phyloP scores from a whole-genome alignment of 2,888 invertebrate genomes.

The Clistopyga incitator region DNA sequence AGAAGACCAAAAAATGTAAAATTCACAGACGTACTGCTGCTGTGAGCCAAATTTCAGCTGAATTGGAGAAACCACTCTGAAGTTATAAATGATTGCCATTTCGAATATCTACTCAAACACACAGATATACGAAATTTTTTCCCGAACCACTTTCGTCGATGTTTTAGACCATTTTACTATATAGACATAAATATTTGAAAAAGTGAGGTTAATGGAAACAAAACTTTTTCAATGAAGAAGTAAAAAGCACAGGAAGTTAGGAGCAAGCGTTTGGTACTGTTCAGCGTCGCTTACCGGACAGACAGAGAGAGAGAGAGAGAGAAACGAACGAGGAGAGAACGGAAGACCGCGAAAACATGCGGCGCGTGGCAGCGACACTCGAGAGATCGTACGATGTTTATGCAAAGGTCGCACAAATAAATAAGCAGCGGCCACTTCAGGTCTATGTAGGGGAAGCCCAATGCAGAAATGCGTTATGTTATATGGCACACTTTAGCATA shows the following conservation, averaged over 20 bases:
- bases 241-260: background rate
- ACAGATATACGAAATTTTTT: no score
- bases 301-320: background rate
- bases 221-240: background rate
- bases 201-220: background rate
- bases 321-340: background rate
- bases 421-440: background rate
- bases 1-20: no score
- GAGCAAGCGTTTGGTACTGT: background rate
- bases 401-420: slow-evolving; percentile 53
- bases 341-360: slow-evolving; percentile 10
- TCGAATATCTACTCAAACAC: no score
- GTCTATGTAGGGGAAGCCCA: background rate
- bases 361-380: slow-evolving; percentile 34
- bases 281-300: background rate
- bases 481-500: background rate
- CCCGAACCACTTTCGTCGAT: no score
- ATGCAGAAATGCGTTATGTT: background rate
- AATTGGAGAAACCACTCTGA: no score
- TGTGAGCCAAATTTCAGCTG: no score
- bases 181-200: background rate
- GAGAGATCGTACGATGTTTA: slow-evolving; percentile 64
- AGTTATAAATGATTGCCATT: no score
- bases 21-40: no score
- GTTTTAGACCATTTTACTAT: background rate